Evolutionary conservation across 2,888 invertebrate species (phyloP).

Genomic region (Drosophila buzzatii): DNA sequence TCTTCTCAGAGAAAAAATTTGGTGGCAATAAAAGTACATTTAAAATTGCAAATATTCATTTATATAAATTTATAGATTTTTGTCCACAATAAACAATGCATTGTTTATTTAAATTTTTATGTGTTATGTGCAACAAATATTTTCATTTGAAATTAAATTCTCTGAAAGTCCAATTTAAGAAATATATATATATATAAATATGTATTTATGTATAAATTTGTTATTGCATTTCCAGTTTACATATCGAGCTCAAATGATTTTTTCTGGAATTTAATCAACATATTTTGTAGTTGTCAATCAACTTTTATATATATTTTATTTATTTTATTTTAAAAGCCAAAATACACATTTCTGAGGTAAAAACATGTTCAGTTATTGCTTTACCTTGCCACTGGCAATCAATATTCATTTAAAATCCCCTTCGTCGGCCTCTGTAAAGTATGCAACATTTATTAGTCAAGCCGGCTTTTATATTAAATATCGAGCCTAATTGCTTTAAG

Average conservation of each 20-base stretch:
- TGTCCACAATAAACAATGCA: too few relatives aligned
- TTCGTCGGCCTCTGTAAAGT: neutral
- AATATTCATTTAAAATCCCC: neutral
- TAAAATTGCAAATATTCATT: too few relatives aligned
- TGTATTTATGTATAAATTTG: neutral
- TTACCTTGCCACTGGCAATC: neutral
- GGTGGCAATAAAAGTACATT: too few relatives aligned
- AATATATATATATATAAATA: neutral
- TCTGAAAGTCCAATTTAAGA: too few relatives aligned
- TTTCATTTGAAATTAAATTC: too few relatives aligned
- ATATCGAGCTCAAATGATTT: neutral
- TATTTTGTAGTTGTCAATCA: neutral
- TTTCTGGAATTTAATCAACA: neutral
- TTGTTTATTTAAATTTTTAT: too few relatives aligned
- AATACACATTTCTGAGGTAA: too few relatives aligned
- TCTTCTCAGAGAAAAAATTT: too few relatives aligned
- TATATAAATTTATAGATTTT: too few relatives aligned
- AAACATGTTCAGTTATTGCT: neutral
- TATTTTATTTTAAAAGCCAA: neutral
- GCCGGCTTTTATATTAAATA: neutral
- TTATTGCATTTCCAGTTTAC: neutral
- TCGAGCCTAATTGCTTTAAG: slow-evolving; percentile 7
- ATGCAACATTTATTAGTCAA: slow-evolving; percentile 9
- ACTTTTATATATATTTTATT: neutral
- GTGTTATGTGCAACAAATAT: too few relatives aligned